Conservation (phyloP, 2,113 vertebrate species). For the Gobio gobio region DNA sequence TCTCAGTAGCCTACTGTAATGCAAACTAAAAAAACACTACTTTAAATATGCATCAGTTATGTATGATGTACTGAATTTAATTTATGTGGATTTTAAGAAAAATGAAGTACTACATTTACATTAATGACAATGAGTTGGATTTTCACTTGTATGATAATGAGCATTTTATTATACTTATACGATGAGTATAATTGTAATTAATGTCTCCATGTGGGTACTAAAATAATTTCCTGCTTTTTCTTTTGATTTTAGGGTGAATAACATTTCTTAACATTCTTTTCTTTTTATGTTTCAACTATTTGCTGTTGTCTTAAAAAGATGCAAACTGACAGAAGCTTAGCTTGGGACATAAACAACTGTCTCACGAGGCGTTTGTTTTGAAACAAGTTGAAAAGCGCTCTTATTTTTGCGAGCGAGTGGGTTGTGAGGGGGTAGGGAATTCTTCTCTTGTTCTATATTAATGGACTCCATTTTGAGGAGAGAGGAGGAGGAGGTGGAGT, state of each 20-base stretch:
- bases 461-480: slow-evolving; percentile 50
- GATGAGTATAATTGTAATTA: no score
- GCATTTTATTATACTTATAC: no score
- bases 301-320: not conserved
- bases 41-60: not conserved
- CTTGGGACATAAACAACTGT: slow-evolving; percentile 16
- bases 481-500: slow-evolving; percentile 44
- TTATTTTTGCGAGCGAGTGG: slow-evolving; percentile 9
- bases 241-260: not conserved
- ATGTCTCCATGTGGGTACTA: no score
- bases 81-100: not conserved
- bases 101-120: not conserved
- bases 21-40: not conserved
- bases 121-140: not conserved
- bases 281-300: slow-evolving; percentile 2
- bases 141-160: not conserved
- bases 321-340: not conserved
- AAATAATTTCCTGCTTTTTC: not conserved
- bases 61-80: not conserved
- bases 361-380: slow-evolving; percentile 21
- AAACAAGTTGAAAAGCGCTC: slow-evolving; percentile 10
- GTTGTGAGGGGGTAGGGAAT: slow-evolving; percentile 44
- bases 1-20: not conserved
- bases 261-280: not conserved
- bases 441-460: slow-evolving; percentile 63